Evolutionary conservation across 2,113 vertebrate genomes (phyloP).

Genomic region (Jaculus jaculus): DNA sequence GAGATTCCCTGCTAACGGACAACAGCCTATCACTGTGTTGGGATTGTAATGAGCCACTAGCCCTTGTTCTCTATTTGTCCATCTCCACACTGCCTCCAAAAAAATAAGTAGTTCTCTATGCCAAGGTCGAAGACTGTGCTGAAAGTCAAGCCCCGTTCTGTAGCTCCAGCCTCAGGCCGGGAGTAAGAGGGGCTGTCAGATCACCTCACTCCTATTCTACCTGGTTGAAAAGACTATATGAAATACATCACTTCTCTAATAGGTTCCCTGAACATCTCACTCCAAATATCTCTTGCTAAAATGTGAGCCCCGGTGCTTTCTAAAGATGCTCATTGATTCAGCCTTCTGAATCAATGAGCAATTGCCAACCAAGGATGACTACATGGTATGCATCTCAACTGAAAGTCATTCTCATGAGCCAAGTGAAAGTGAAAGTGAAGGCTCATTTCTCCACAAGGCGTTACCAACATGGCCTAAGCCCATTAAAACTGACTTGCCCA

Average conservation of each 20-base stretch:
- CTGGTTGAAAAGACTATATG: background rate
- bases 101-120: background rate
- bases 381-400: background rate
- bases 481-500: background rate
- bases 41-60: background rate
- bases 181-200: background rate
- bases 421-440: background rate
- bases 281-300: background rate
- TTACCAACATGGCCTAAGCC: background rate
- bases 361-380: background rate
- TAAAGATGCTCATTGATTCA: background rate
- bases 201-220: background rate
- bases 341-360: background rate
- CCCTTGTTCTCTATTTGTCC: background rate
- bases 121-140: background rate
- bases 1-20: background rate
- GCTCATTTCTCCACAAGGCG: background rate
- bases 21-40: rapidly evolving
- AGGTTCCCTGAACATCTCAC: background rate
- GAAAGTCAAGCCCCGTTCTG: background rate
- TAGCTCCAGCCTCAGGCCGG: background rate
- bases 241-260: background rate
- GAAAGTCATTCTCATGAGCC: background rate
- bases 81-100: background rate
- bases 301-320: background rate